Evolutionary conservation across 1,140 invertebrate genomes (phyloP).

Genomic region (Psix sp.): DNA sequence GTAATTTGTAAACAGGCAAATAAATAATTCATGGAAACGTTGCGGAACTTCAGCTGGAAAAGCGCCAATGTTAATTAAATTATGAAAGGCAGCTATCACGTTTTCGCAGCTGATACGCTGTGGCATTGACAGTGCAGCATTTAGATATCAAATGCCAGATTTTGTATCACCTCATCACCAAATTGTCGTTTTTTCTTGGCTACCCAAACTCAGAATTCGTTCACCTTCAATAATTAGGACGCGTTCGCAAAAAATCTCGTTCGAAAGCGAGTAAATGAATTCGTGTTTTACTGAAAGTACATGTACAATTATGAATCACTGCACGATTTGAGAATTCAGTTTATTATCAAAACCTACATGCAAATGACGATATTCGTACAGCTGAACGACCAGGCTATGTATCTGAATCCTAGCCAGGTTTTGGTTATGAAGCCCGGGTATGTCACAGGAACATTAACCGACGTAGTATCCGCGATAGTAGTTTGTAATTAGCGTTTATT

Average conservation of each 20-base stretch:
- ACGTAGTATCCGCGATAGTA: too few species aligned
- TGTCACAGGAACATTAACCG: too few species aligned
- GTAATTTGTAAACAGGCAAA: slow-evolving; percentile 1
- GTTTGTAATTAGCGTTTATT: too few species aligned
- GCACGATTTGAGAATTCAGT: too few species aligned
- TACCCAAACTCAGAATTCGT: too few species aligned
- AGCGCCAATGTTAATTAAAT: slow-evolving; percentile 45
- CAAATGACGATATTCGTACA: too few species aligned
- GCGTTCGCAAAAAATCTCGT: background rate
- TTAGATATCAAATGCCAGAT: slow-evolving; percentile 4
- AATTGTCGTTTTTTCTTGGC: slow-evolving; percentile 45
- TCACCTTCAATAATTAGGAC: background rate
- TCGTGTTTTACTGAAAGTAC: too few species aligned
- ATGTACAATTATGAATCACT: too few species aligned
- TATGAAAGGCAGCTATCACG: slow-evolving; percentile 22
- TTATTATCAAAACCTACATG: too few species aligned
- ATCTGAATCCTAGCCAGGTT: too few species aligned
- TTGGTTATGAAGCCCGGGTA: too few species aligned
- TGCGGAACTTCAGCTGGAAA: slow-evolving; percentile 10
- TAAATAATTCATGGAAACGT: slow-evolving; percentile 28
- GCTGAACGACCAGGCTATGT: too few species aligned
- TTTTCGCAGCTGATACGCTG: slow-evolving; percentile 12
- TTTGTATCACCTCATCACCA: slow-evolving; percentile 35
- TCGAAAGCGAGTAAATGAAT: background rate
- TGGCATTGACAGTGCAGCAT: slow-evolving; percentile 4